Base-by-base conservation (phyloP, 2,797 vertebrate species). In the Masticophis lateralis region DNA sequence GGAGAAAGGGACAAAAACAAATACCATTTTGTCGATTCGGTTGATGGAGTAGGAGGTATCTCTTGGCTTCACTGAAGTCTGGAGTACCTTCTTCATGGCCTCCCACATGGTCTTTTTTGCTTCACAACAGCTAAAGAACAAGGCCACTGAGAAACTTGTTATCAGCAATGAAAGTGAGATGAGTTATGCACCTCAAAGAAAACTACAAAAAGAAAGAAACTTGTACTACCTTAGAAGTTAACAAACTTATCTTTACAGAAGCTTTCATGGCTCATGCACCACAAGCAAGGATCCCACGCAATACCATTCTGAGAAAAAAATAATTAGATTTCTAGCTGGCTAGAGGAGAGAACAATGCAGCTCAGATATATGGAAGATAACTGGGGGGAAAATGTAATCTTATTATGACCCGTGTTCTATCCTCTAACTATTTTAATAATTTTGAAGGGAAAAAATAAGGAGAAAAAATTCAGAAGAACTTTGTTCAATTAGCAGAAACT, bases 401-500 rank as follows among this genome's bases (percentile, higher is more conserved):
- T 86, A 53, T 0, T 86, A 13, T 37, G 86, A 3, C 53, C 92
- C 51, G 47, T 88, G 16, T 87, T 86, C 37, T 83, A 9, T 89
- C 27, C 87, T 83, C 43, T 32, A 60, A 51, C 22, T 57, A 90
- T 0, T 87, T 83, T 61, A 94, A 91, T 93, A 56, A 92, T 69
- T 93, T 57, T 92, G 28, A 89, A 57, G 56, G 66, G 32, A 3
- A 27, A 57, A 56, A 74, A 8, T 37, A 22, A 32, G 16, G n/a
- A 5, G 83, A 86, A 55, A 79, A 93, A 90, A 25, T 93, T 22
- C 60, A 91, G n/a, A 89, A 79, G 86, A 93, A 95, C 92, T 1
- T 0, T 63, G 27, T 94, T 94, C 69, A 91, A 92, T 94, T 92
- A 92, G 13, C 87, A 93, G 88, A 43, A 51, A 94, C 93, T 93